Base-by-base conservation (phyloP, 2,113 vertebrate genomes). In the Scatophagus argus region DNA sequence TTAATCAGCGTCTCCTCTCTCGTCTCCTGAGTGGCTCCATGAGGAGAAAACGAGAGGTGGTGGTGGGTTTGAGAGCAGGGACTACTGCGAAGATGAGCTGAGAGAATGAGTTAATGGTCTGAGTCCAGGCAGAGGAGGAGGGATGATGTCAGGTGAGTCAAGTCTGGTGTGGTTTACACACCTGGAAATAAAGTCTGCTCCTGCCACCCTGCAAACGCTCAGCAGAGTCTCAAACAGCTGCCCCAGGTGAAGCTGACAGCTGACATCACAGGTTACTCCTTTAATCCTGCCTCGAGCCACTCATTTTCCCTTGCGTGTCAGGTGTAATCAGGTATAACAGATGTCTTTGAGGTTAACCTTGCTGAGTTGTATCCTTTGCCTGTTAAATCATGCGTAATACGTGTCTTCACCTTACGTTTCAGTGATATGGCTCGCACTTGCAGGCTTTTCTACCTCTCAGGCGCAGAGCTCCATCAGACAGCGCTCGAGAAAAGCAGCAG, bases 231-330 rank as follows among this genome's bases (percentile, higher is more conserved):
- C 47, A 74, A 73, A 74, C 61, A 7, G 81, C 29, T 25, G 64
- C 85, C 61, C 77, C 89, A 73, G 91, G 86, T 84, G 81, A 68
- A 65, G 73, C 81, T n/a, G n/a, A n/a, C n/a, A n/a, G n/a, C 46
- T 87, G 89, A 85, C 87, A 91, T 90, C 83, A 86, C 71, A 70
- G 77, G 79, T 58, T 52, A 39, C 74, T 67, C 46, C 65, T 73
- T 71, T 31, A 43, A 69, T 85, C 82, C 68, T 21, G 62, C 29
- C 41, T 32, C 5, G 0, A 84, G 52, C 29, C 60, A 58, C 43
- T 86, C 74, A 63, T 76, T 64, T 62, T 7, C 86, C 74, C 29
- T 23, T 11, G 5, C 2, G 16, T 82, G 72, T 75, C 81, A 83
- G 83, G 66, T 84, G 74, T 68, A 68, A 59, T 68, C 78, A 74